Base-by-base conservation (phyloP, 2,113 vertebrate species). In the Chitala chitala region DNA sequence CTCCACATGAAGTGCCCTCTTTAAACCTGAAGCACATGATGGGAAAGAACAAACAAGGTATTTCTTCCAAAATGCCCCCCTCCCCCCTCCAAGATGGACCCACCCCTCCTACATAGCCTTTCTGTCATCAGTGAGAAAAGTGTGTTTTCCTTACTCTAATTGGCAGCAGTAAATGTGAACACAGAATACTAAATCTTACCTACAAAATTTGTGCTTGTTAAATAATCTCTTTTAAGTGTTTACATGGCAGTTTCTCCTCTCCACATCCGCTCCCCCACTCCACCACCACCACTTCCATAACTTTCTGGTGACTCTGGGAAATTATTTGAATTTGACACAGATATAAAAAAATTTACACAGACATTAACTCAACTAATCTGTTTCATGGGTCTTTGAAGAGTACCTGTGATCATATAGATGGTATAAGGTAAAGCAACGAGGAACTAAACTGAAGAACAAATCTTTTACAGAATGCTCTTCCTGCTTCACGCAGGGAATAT, bases 161-260 rank as follows among this genome's bases (percentile, higher is more conserved):
- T 69, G 68, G 48, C 68, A 33, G 68, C 48, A 53, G 68, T 69
- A 69, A 69, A 51, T 33, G 26, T 69, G 68, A 26, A 69, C 15
- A 1, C 68, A 15, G 26, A 17, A 69, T 53, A 69, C 68, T 51
- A 69, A 69, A 69, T 69, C 68, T 51, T 69, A 69, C 68, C 68
- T 69, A 53, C 46, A 15, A 48, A 69, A 26, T 46, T 53, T 53
- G 26, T 22, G 46, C 48, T 69, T 48, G 24, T 69, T 46, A 69
- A 69, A 69, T n/a, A 53, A 69, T 31, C 40, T 46, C 64, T 68
- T 46, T 48, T 68, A 68, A 68, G 22, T 68, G 64, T 48, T 38
- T 51, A 69, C 46, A 69, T 17, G 31, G 48, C 24, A 33, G 68
- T 69, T 53, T 53, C 48, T 29, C 29, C 17, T 53, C n/a, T 8